A percentile compares a stretch with the other conserved stretches of the same genome.
Conservation (phyloP, 1,140 invertebrate genomes). For the Oryzaephilus surinamensis region DNA sequence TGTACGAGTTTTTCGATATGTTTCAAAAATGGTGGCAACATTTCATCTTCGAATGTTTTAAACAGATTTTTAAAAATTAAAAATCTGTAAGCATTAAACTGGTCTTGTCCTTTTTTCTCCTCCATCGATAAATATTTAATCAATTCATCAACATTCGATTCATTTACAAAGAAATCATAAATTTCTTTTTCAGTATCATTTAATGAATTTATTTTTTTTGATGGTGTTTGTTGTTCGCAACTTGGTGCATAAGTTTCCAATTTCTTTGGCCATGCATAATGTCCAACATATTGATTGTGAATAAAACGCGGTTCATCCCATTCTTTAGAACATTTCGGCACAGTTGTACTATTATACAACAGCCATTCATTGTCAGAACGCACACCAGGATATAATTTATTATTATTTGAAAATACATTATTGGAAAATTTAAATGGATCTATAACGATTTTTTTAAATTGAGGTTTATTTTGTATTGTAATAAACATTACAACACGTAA, state of each 20-base stretch:
- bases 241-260: constrained; percentile 52
- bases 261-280: constrained; percentile 69
- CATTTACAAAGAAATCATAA: constrained; percentile 57
- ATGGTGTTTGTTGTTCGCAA: constrained; percentile 46
- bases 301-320: constrained; percentile 61
- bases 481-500: constrained; percentile 51
- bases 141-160: constrained; percentile 59
- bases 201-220: constrained; percentile 30
- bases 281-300: constrained; percentile 63
- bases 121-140: constrained; percentile 70
- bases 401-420: constrained; percentile 8
- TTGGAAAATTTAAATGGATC: constrained; percentile 27
- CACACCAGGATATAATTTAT: constrained; percentile 38
- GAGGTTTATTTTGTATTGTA: constrained; percentile 66
- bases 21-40: constrained; percentile 49
- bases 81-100: constrained; percentile 57
- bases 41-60: constrained; percentile 60
- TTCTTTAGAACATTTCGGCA: constrained; percentile 50
- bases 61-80: constrained; percentile 71
- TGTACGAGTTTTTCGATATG: constrained; percentile 56
- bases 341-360: constrained; percentile 51
- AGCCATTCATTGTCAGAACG: constrained; percentile 63
- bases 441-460: constrained; percentile 47
- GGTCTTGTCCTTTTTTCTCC: constrained; percentile 76
- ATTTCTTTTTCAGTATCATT: constrained; percentile 40